Percentiles rank a stretch among this genome's conserved stretches.
phyloP scores from a whole-genome alignment of 2,113 vertebrate genomes.

The Crocuta crocuta region DNA sequence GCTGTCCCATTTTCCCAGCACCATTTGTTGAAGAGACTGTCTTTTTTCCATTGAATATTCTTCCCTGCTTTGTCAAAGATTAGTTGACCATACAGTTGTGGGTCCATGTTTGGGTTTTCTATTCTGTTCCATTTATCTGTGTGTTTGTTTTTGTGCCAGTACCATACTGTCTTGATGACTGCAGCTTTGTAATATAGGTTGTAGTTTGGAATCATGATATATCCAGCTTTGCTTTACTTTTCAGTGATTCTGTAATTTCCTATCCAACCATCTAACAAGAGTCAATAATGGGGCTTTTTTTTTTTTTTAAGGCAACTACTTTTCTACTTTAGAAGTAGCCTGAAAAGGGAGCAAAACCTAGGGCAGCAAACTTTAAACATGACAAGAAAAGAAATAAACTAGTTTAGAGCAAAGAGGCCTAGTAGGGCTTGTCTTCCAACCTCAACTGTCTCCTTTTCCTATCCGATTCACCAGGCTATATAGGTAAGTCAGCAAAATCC shows the following conservation, averaged over 20 bases:
- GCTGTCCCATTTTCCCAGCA: too few species aligned
- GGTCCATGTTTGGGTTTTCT: too few species aligned
- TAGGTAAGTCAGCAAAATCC: constrained; percentile 14
- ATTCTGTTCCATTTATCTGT: too few species aligned
- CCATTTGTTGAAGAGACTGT: too few species aligned
- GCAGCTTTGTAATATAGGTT: too few species aligned
- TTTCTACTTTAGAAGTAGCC: constrained; percentile 1
- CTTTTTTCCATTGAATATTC: too few species aligned
- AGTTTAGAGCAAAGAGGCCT: background rate
- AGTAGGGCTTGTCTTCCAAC: background rate
- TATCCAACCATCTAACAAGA: background rate
- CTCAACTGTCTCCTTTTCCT: background rate
- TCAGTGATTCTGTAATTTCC: background rate
- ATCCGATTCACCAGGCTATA: background rate
- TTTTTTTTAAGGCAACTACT: background rate
- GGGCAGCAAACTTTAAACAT: background rate
- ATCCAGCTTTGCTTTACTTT: too few species aligned
- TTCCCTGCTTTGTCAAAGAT: too few species aligned
- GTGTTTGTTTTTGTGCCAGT: too few species aligned
- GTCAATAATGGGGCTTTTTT: background rate
- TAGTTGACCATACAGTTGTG: too few species aligned
- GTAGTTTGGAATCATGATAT: too few species aligned
- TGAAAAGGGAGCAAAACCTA: background rate
- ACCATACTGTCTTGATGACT: too few species aligned
- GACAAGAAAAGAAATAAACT: background rate